Evolutionary conservation across 2,113 vertebrate species (phyloP).

Genomic region (Phylloscopus trochilus): DNA sequence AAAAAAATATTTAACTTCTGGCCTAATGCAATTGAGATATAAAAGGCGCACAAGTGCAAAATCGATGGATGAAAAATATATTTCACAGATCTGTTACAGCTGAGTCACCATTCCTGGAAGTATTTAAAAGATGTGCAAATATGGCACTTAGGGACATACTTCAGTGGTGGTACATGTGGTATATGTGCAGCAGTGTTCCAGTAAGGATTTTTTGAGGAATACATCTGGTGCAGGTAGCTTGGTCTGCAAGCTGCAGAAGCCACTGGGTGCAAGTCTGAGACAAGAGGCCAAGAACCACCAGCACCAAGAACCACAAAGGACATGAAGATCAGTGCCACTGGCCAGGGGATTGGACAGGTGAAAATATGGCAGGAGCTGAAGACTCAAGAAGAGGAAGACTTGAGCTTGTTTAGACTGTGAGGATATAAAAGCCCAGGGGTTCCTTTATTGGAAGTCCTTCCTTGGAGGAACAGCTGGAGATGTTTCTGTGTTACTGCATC

Average conservation of each 20-base stretch:
- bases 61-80: background rate
- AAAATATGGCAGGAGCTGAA: background rate
- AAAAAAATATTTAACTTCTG: background rate
- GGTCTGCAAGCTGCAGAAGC: background rate
- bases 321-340: background rate
- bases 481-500: background rate
- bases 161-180: background rate
- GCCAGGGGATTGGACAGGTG: no score
- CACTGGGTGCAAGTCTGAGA: background rate
- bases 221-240: background rate
- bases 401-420: background rate
- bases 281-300: background rate
- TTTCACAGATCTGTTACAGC: background rate
- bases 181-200: background rate
- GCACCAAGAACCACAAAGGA: background rate
- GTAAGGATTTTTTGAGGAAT: background rate
- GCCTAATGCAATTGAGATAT: background rate
- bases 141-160: background rate
- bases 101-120: background rate
- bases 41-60: background rate
- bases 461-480: fast-evolving
- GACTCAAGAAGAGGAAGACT: background rate
- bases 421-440: background rate
- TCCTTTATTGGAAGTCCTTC: background rate
- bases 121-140: background rate